A percentile compares a stretch with the other conserved stretches of the same genome.
These are phyloP conservation scores for Myzus persicae DNA, from an alignment of 1,140 invertebrate genomes.

Conservation along the genomic window DNA sequence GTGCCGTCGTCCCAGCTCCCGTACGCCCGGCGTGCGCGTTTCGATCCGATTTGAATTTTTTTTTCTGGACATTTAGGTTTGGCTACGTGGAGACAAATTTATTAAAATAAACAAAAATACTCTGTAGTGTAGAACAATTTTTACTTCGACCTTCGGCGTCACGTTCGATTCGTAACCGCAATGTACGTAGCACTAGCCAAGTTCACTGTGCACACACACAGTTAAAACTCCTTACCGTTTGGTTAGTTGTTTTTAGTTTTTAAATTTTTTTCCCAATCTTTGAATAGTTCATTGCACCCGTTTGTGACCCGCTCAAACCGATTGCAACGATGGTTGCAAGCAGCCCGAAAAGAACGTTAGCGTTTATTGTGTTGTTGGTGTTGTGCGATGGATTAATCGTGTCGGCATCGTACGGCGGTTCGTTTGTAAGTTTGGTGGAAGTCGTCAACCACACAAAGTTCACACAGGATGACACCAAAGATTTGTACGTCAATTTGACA, in stretches of 20 bases:
- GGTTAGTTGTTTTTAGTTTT: background rate
- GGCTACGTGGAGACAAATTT: background rate
- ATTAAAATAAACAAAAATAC: too few relatives aligned
- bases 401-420: background rate
- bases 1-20: background rate
- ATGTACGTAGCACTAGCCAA: background rate
- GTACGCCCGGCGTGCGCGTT: background rate
- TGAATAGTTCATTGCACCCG: background rate
- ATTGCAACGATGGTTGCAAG: background rate
- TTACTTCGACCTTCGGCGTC: background rate
- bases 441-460: constrained; percentile 56
- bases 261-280: background rate
- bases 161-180: background rate
- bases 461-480: background rate
- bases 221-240: background rate
- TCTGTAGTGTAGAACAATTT: background rate
- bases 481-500: constrained; percentile 46
- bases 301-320: background rate
- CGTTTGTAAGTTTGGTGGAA: constrained; percentile 29
- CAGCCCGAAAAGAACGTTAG: constrained; percentile 26
- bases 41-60: background rate
- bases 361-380: background rate
- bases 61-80: background rate
- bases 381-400: background rate
- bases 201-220: background rate